Evolutionary conservation across 2,888 invertebrate genomes (phyloP), one percentile per base, ranked within the genome.

Genomic region (Panzeria rudis): DNA sequence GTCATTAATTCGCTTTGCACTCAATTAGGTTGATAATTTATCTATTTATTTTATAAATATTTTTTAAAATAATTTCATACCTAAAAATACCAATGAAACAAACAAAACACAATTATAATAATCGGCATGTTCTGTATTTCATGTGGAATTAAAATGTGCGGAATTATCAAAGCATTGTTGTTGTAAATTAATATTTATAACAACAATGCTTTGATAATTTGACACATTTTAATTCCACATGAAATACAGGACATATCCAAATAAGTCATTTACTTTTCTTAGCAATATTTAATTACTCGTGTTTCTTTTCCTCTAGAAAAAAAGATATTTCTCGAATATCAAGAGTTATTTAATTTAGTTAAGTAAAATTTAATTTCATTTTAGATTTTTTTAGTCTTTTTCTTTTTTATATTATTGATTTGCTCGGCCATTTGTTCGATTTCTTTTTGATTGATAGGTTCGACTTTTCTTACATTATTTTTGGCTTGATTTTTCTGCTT

Each of bases 361-460:
- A 73, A 82, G 84, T 87, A 86, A 85, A 82, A 73, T 83, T 80
- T 25, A 69, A 11, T 3, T 35, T 41, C 3, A n/a, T 15, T 62
- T 87, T 91, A 93, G 83, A 91, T 92, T 87, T 92, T 93, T 86
- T 92, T 93, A 41, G 91, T 89, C 86, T 92, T 93, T 87, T 90
- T 92, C 90, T 94, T 94, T 88, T 94, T 94, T 25, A 94, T 93
- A 11, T 94, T 94, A 90, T 94, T 95, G 83, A 95, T 94, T 79
- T 94, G 93, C 87, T 94, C 94, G 71, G 95, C 94, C 88, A 95
- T 94, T 91, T 95, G 94, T 89, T 95, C 94, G 78, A 95, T 95
- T 91, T 94, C 94, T 83, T 94, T 94, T 87, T 94, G 93, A 90
- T 94, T 94, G 13, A 92, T 91, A 0, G 91, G 90, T 64, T 92